phyloP scores from a whole-genome alignment of 2,113 vertebrate genomes.

The Isichthys henryi region DNA sequence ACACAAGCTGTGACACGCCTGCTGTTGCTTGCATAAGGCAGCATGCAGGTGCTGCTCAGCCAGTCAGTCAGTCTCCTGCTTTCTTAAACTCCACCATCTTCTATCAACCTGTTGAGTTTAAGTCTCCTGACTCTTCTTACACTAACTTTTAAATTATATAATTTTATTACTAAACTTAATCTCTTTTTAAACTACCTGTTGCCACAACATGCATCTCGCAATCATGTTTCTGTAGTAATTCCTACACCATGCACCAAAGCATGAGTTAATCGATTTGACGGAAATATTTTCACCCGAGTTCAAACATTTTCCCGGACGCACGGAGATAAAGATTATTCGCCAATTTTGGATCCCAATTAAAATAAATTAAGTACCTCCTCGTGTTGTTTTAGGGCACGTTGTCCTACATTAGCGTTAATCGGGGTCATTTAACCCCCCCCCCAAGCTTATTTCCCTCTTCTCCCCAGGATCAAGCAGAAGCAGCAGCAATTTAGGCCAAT shows the following conservation, averaged over 20 bases:
- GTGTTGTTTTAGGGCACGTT: constrained; percentile 23
- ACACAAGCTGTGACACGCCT: not conserved
- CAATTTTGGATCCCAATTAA: not conserved
- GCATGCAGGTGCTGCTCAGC: not conserved
- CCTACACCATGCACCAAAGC: not conserved
- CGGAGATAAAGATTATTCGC: not conserved
- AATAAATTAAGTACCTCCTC: constrained; percentile 14
- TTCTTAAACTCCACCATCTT: not conserved
- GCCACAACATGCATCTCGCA: not conserved
- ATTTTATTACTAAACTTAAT: not conserved
- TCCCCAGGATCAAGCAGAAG: not conserved
- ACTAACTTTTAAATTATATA: not conserved
- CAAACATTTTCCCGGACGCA: not conserved
- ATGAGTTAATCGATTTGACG: not conserved
- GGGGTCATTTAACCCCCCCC: constrained; percentile 17
- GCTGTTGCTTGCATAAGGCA: not conserved
- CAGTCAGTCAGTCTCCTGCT: not conserved
- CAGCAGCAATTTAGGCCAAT: constrained; percentile 32
- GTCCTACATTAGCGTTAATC: constrained; percentile 19
- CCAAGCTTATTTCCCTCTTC: not conserved
- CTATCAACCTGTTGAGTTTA: not conserved
- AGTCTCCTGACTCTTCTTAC: not conserved
- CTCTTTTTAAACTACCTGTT: not conserved
- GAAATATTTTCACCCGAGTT: not conserved
- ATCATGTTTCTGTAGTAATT: not conserved